These are phyloP conservation scores for Samia ricini DNA, from an alignment of 1,140 invertebrate genomes.

Conservation along the genomic window DNA sequence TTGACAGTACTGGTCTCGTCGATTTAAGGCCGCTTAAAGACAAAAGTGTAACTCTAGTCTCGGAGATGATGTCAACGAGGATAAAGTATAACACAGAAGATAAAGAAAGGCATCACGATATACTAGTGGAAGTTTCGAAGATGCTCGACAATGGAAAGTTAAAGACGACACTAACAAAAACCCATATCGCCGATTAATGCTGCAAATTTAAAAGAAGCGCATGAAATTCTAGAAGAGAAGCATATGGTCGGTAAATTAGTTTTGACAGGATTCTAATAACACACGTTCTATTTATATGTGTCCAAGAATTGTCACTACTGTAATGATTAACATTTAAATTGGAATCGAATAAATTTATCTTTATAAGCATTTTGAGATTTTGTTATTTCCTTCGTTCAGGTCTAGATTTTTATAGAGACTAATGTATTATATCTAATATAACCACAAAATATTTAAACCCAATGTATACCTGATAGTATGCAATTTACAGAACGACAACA, in stretches of 20 bases:
- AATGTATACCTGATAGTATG: too few relatives aligned
- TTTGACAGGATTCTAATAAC: constrained; percentile 13
- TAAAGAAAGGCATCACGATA: constrained; percentile 49
- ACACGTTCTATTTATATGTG: not conserved
- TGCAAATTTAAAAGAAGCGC: constrained; percentile 35
- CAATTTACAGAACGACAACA: too few relatives aligned
- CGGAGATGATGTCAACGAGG: constrained; percentile 63
- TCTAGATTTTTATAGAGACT: too few relatives aligned
- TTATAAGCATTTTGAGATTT: not conserved
- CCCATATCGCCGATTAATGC: constrained; percentile 62
- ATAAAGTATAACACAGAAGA: constrained; percentile 63
- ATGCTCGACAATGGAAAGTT: constrained; percentile 53
- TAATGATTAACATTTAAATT: not conserved
- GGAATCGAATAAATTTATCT: not conserved
- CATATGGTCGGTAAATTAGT: constrained; percentile 21
- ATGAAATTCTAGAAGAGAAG: constrained; percentile 15
- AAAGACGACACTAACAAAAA: constrained; percentile 49
- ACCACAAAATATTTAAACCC: too few relatives aligned
- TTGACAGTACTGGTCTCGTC: constrained; percentile 56
- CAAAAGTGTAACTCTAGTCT: constrained; percentile 61
- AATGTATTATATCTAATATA: too few relatives aligned
- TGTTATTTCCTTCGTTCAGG: not conserved
- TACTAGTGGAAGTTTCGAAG: constrained; percentile 49
- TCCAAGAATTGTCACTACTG: not conserved
- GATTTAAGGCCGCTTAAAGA: constrained; percentile 57